Evolutionary conservation across 2,797 vertebrate species (phyloP).

Genomic region (Pyrocephalus nanus): DNA sequence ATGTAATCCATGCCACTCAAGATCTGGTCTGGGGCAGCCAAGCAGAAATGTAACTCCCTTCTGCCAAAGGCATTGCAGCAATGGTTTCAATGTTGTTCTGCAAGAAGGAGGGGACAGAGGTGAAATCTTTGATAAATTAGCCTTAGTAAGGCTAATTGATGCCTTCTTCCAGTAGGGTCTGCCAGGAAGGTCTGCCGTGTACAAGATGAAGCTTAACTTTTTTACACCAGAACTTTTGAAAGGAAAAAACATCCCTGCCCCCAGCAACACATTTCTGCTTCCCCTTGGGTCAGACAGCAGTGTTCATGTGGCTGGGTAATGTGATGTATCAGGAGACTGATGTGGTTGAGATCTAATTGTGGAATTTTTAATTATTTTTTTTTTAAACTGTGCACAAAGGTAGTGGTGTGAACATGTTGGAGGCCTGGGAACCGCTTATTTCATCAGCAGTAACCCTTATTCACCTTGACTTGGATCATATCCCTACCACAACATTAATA

Average conservation of each 20-base stretch:
- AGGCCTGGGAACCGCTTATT: constrained; percentile 44
- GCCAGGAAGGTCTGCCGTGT: background rate
- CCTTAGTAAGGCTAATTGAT: background rate
- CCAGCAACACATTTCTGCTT: background rate
- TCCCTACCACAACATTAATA: constrained; percentile 51
- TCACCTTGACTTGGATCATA: constrained; percentile 46
- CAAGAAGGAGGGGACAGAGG: background rate
- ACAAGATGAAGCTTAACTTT: background rate
- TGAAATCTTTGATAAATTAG: background rate
- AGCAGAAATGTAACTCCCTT: constrained; percentile 1
- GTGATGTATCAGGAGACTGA: background rate
- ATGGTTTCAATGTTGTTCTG: background rate
- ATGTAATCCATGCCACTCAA: constrained; percentile 3
- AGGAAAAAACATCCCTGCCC: background rate
- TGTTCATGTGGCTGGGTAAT: background rate
- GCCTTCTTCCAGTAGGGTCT: background rate
- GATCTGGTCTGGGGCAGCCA: background rate
- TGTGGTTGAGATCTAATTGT: background rate
- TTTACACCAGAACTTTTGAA: background rate
- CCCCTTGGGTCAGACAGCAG: background rate
- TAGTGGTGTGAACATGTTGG: constrained; percentile 8
- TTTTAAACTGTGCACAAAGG: background rate
- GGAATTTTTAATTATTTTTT: background rate
- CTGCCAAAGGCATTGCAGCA: background rate
- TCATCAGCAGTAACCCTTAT: constrained; percentile 25